Evolutionary conservation across 1,140 invertebrate genomes (phyloP).

Genomic region (Zaprionus ornatus): DNA sequence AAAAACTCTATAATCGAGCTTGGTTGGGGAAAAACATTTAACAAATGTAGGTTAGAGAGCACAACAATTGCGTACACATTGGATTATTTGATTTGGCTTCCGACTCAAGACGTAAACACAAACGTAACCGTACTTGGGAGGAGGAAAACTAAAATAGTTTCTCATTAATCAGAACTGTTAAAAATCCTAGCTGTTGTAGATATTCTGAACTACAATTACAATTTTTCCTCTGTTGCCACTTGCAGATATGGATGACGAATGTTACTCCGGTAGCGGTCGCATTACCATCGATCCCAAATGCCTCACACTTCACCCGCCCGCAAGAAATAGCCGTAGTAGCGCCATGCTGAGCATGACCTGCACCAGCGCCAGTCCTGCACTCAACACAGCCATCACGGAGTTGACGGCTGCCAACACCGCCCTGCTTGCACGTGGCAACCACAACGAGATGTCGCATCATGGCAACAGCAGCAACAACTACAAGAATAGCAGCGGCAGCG

Average conservation of each 20-base stretch:
- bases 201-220: background rate
- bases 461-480: slow-evolving; percentile 31
- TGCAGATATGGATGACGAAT: slow-evolving; percentile 93
- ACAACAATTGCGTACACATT: background rate
- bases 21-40: slow-evolving; percentile 9
- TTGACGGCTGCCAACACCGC: slow-evolving; percentile 22
- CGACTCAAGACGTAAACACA: slow-evolving; percentile 4
- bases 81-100: slow-evolving; percentile 12
- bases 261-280: slow-evolving; percentile 86
- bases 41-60: slow-evolving; percentile 5
- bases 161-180: background rate
- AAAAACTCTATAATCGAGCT: background rate
- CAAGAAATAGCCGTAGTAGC: slow-evolving; percentile 51
- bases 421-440: slow-evolving; percentile 4
- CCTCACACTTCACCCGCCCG: slow-evolving; percentile 67
- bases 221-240: background rate
- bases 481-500: slow-evolving; percentile 4
- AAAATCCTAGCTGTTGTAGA: background rate
- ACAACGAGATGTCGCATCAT: slow-evolving; percentile 6
- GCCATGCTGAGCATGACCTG: slow-evolving; percentile 50
- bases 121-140: background rate
- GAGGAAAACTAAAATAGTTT: background rate
- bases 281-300: slow-evolving; percentile 78
- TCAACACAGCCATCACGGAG: slow-evolving; percentile 51
- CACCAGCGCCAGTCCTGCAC: slow-evolving; percentile 54